Conservation (phyloP, 2,888 invertebrate species). For the Heliothis peltigera region DNA sequence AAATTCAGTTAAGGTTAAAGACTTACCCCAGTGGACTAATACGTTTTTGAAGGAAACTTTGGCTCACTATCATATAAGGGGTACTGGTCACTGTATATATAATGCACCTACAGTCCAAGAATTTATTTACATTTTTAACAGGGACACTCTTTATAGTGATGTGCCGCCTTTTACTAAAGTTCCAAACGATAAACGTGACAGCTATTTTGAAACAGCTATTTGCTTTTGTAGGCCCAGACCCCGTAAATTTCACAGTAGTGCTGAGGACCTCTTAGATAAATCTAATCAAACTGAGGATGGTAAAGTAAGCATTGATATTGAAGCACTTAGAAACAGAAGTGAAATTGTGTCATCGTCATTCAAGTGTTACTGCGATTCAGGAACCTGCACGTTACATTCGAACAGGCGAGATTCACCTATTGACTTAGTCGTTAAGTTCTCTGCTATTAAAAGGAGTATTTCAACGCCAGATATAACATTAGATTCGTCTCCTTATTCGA, state of each 20-base stretch:
- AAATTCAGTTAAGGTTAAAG: conserved; percentile 76
- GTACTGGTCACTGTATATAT: conserved; percentile 87
- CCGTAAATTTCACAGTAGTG: conserved; percentile 83
- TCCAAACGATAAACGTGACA: conserved; percentile 77
- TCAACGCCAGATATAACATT: conserved; percentile 86
- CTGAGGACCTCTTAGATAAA: conserved; percentile 83
- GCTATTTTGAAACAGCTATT: conserved; percentile 86
- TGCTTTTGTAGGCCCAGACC: conserved; percentile 85
- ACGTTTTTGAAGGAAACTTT: conserved; percentile 83
- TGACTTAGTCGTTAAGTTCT: conserved; percentile 83
- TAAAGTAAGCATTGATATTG: conserved; percentile 77
- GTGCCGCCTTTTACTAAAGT: conserved; percentile 78
- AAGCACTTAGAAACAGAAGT: conserved; percentile 70
- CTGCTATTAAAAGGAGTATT: conserved; percentile 84
- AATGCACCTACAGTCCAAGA: conserved; percentile 84
- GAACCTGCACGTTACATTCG: conserved; percentile 79
- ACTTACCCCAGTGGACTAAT: conserved; percentile 78
- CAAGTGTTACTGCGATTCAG: conserved; percentile 85
- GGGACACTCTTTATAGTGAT: conserved; percentile 80
- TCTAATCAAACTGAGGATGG: conserved; percentile 69
- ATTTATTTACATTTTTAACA: conserved; percentile 86
- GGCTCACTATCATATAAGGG: conserved; percentile 85
- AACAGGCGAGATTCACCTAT: conserved; percentile 74
- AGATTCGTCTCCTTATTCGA: conserved; percentile 76
- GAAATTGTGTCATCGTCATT: conserved; percentile 81